These are phyloP conservation scores for Zaprionus inermis DNA, from an alignment of 1,140 invertebrate genomes.

Conservation along the genomic window DNA sequence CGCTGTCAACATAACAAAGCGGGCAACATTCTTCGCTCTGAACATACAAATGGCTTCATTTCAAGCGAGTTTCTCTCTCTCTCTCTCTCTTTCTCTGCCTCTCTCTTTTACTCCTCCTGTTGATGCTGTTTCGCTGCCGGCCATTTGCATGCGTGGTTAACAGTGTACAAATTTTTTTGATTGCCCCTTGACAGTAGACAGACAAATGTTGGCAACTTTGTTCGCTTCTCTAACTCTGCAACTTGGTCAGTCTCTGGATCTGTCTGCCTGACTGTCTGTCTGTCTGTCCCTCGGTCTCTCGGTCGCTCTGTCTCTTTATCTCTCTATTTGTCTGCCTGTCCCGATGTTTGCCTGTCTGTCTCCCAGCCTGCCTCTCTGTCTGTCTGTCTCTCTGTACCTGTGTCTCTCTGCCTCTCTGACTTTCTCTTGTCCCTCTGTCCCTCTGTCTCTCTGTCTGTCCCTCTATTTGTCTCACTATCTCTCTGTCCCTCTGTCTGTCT, in stretches of 20 bases:
- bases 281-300: not conserved
- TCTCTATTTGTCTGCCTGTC: not conserved
- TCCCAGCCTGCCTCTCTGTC: constrained; percentile 7
- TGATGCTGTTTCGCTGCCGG: constrained; percentile 8
- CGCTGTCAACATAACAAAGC: constrained; percentile 52
- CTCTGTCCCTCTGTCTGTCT: not conserved
- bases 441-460: not conserved
- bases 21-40: constrained; percentile 25
- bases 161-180: constrained; percentile 62
- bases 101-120: not conserved
- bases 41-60: constrained; percentile 78
- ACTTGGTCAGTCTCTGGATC: constrained; percentile 1
- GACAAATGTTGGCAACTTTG: constrained; percentile 53
- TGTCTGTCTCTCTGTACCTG: not conserved
- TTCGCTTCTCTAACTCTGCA: constrained; percentile 8
- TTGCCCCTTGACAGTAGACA: constrained; percentile 39
- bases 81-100: not conserved
- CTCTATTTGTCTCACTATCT: not conserved
- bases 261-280: not conserved
- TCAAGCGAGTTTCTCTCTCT: constrained; percentile 34
- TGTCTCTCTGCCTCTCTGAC: constrained; percentile 8
- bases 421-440: not conserved
- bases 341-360: not conserved
- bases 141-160: constrained; percentile 70
- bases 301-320: no score